Percentiles rank a stretch among this genome's conserved stretches.
Evolutionary conservation across 1,140 invertebrate species (phyloP).

Genomic region (Mizuhopecten yessoensis): DNA sequence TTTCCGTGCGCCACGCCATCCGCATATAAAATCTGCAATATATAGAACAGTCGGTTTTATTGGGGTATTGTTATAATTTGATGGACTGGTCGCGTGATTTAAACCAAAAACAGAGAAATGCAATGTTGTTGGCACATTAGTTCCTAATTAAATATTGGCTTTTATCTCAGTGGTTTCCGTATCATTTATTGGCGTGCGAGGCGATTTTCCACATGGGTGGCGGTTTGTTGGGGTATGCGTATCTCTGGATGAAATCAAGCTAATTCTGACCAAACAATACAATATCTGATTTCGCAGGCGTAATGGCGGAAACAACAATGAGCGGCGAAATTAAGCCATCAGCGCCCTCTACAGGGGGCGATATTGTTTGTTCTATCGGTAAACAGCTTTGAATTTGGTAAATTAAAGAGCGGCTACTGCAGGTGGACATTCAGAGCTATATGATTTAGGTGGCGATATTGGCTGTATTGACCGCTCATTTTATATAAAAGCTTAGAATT

Average conservation of each 20-base stretch:
- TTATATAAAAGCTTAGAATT: not conserved
- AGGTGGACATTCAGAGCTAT: not conserved
- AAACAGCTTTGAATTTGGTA: not conserved
- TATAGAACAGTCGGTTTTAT: not conserved
- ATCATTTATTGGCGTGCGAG: not conserved
- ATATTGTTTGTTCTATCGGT: not conserved
- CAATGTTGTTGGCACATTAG: not conserved
- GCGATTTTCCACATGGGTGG: not conserved
- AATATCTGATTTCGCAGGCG: not conserved
- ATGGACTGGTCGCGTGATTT: not conserved
- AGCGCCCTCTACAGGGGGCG: conserved; percentile 21
- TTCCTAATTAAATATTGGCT: not conserved
- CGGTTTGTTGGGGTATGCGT: not conserved
- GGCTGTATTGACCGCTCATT: not conserved
- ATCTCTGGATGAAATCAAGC: not conserved
- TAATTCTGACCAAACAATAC: conserved; percentile 31
- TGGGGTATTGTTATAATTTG: not conserved
- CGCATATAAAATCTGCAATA: not conserved
- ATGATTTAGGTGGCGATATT: not conserved
- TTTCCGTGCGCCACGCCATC: not conserved
- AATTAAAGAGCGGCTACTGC: not conserved
- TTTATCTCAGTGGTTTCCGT: not conserved
- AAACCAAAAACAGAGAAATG: not conserved
- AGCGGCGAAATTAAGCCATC: not conserved
- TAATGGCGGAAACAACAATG: conserved; percentile 24